Conservation (phyloP, 2,797 vertebrate species). For the Sciurus carolinensis region DNA sequence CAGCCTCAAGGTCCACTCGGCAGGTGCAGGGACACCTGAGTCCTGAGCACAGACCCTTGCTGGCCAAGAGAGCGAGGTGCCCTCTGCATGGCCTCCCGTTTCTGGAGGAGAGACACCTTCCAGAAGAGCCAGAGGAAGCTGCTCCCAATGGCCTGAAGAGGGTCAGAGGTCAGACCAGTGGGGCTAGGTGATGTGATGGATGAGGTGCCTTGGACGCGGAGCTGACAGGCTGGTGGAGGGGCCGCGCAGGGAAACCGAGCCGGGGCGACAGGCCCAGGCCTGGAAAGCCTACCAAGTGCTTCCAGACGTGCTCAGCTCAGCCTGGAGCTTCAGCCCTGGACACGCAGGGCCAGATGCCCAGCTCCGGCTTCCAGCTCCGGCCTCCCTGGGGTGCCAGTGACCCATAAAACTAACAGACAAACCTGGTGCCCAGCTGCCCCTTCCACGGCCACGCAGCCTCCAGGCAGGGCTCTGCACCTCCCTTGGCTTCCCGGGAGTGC, state of each 20-base stretch:
- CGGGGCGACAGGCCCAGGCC: not conserved
- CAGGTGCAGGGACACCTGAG: not conserved
- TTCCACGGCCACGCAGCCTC: accelerated
- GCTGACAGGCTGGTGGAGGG: not conserved
- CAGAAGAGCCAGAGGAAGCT: not conserved
- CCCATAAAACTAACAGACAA: not conserved
- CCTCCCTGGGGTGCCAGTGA: not conserved
- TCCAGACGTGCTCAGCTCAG: not conserved
- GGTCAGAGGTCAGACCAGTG: not conserved
- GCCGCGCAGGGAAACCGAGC: not conserved
- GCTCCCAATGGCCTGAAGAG: not conserved
- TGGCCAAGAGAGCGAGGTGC: not conserved
- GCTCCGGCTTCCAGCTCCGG: accelerated
- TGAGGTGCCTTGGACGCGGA: accelerated
- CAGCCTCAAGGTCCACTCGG: accelerated
- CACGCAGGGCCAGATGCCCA: accelerated
- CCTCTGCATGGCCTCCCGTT: not conserved
- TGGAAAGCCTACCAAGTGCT: not conserved
- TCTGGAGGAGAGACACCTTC: not conserved
- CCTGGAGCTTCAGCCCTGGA: not conserved
- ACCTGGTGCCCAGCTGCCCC: not conserved
- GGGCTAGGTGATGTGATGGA: not conserved
- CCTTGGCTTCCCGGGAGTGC: accelerated
- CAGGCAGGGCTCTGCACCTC: accelerated
- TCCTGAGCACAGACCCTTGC: too few relatives aligned